These are phyloP conservation scores for Phallusia fumigata DNA, from an alignment of 23 tunicate genomes.

Conservation along the genomic window DNA sequence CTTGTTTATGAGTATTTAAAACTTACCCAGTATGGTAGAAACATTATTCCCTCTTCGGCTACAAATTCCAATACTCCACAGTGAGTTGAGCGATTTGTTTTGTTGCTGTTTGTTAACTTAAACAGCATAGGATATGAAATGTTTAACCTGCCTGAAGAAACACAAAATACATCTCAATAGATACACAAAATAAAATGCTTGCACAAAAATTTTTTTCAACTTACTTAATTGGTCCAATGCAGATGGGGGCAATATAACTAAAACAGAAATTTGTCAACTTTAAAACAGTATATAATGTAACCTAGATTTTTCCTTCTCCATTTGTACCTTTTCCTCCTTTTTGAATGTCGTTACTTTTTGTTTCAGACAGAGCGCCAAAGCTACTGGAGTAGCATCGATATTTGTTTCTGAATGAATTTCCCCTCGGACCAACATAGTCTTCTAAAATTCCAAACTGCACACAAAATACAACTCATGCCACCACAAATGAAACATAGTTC, in stretches of 20 bases:
- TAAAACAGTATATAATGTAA: not conserved
- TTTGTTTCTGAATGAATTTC: constrained; percentile 51
- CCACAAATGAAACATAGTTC: no score
- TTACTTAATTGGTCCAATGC: constrained; percentile 86
- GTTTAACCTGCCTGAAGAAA: constrained; percentile 42
- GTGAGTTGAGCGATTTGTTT: constrained; percentile 59
- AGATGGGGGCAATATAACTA: constrained; percentile 92
- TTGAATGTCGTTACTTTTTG: constrained; percentile 80
- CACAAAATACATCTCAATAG: no score
- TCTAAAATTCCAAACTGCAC: not conserved
- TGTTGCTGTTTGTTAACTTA: constrained; percentile 58
- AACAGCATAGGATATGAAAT: constrained; percentile 93
- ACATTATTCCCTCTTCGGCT: constrained; percentile 92
- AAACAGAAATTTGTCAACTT: not conserved
- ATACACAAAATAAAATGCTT: not conserved
- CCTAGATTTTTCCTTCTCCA: no score
- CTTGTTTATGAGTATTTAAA: not conserved
- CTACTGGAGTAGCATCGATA: constrained; percentile 89
- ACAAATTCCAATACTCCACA: constrained; percentile 98
- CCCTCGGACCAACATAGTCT: constrained; percentile 25
- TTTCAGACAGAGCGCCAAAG: constrained; percentile 68
- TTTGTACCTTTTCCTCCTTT: constrained; percentile 69
- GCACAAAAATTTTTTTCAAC: not conserved
- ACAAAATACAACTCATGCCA: no score
- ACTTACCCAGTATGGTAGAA: constrained; percentile 79